Evolutionary conservation across 1,140 invertebrate genomes (phyloP).

Genomic region (Anthonomus grandis): DNA sequence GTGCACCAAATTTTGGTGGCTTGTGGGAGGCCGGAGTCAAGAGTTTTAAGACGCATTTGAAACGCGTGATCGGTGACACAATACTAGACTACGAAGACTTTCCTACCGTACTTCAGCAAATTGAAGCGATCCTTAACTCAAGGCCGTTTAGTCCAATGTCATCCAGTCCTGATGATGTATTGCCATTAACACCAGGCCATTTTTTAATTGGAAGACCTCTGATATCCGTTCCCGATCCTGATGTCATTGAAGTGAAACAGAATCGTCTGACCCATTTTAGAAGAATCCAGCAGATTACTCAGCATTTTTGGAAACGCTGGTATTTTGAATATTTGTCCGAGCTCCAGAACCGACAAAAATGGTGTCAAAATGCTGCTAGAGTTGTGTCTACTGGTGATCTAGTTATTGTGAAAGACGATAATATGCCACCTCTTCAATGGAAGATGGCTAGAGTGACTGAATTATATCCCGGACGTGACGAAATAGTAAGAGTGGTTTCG

Average conservation of each 20-base stretch:
- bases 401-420: constrained; percentile 35
- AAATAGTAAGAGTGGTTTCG: constrained; percentile 32
- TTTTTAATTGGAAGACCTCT: constrained; percentile 29
- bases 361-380: neutral
- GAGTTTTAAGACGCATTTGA: constrained; percentile 44
- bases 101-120: constrained; percentile 32
- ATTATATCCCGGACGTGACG: constrained; percentile 35
- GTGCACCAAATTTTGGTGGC: constrained; percentile 48
- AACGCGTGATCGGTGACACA: constrained; percentile 28
- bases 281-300: constrained; percentile 13
- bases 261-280: constrained; percentile 18
- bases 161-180: constrained; percentile 27
- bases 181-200: constrained; percentile 29
- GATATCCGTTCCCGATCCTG: constrained; percentile 9
- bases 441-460: constrained; percentile 33
- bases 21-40: constrained; percentile 48
- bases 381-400: neutral
- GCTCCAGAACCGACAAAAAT: constrained; percentile 29
- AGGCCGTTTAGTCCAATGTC: constrained; percentile 23
- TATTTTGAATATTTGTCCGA: constrained; percentile 32
- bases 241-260: constrained; percentile 5
- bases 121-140: constrained; percentile 30
- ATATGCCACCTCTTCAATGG: constrained; percentile 32
- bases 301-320: constrained; percentile 40
- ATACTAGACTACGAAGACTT: constrained; percentile 32